Percentiles rank a stretch among this genome's conserved stretches.
phyloP scores from a whole-genome alignment of 2,888 invertebrate genomes.

The Dinocampus coccinellae region DNA sequence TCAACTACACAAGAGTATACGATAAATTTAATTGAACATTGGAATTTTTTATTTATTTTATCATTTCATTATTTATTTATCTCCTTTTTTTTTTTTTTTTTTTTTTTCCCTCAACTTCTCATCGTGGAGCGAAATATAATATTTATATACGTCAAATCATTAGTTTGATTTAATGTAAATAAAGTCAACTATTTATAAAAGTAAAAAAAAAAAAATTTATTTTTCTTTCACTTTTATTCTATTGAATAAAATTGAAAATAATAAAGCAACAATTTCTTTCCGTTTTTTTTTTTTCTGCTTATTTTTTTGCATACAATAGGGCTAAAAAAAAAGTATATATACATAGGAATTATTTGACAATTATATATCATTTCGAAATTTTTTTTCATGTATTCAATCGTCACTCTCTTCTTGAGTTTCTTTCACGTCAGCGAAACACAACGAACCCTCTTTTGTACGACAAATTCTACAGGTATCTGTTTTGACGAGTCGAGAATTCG shows the following conservation, averaged over 20 bases:
- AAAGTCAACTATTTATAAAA: no score
- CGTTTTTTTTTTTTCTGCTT: no score
- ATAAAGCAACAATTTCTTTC: no score
- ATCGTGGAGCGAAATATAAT: no score
- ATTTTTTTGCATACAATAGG: no score
- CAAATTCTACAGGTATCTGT: constrained; percentile 35
- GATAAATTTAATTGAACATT: constrained; percentile 7
- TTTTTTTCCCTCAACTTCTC: neutral
- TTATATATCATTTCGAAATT: constrained; percentile 5
- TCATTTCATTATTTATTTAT: neutral
- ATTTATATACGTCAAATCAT: no score
- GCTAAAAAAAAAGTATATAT: no score
- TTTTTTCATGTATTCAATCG: constrained; percentile 16
- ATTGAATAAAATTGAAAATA: no score
- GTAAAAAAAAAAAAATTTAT: no score
- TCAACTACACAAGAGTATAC: neutral
- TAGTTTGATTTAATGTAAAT: no score
- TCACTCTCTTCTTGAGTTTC: neutral
- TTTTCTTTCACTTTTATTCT: no score
- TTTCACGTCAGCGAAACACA: constrained; percentile 30
- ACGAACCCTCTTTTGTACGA: constrained; percentile 32
- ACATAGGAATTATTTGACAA: neutral
- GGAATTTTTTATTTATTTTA: neutral
- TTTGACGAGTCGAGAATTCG: neutral
- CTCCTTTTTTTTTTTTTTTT: neutral